Base-by-base conservation (phyloP, 2,888 invertebrate species). In the Pachydiplax longipennis region DNA sequence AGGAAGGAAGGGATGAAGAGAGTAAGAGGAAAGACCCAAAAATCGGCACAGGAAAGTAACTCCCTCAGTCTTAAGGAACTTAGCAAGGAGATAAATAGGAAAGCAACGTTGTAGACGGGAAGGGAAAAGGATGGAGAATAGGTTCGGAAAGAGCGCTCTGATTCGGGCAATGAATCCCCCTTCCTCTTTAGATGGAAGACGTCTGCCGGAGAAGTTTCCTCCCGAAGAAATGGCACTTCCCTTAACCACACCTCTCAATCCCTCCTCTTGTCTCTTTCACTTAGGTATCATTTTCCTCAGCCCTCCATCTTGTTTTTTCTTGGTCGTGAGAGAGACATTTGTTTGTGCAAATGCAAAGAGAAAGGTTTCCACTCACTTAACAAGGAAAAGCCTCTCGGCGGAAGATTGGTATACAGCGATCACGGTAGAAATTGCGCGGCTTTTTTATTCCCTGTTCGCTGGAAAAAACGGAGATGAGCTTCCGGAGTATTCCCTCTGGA, bases 111-210 rank as follows among this genome's bases (percentile, higher is more conserved):
- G 83, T 83, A 83, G 58, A 58, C 31, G 53, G 53, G n/a, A 83
- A 15, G 83, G n/a, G 35, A 83, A 58, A 12, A 58, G 22, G 83
- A 83, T 83, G 83, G 83, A 35, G 40, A 18, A 58, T 22, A 53
- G 83, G 58, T 53, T 58, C 35, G 83, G 48, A 83, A 58, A 35
- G 58, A 58, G 35, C 31, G 83, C 35, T 83, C 58, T 83, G 53
- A 83, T 83, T n/a, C 83, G 35, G 58, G 83, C 83, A 83, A 83
- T 83, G 83, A 83, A 83, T 13, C 53, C 83, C 53, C 58, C 22
- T 35, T 83, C 22, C 83, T 58, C 22, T 13, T 83, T 53, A 58
- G 58, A 83, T 83, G 83, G 83, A 83, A 83, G 83, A 83, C 83
- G 83, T 83, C 58, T 83, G 83, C 31, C 31, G 83, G 83, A 53